These are phyloP conservation scores for Bombus consobrinus DNA, from an alignment of 1,140 invertebrate species.

Conservation along the genomic window DNA sequence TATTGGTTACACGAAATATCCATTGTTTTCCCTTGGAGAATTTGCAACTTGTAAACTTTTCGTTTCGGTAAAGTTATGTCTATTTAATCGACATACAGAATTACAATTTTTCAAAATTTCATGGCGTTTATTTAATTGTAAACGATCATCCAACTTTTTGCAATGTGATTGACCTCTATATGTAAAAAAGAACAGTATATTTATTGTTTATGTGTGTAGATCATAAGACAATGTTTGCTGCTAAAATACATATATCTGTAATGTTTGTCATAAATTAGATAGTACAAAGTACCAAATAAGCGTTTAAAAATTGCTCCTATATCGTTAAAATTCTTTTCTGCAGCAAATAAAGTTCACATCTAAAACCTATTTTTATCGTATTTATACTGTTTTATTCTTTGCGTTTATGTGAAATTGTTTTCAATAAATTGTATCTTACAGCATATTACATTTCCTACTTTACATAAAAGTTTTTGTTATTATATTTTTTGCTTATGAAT, in stretches of 20 bases:
- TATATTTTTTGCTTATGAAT: neutral
- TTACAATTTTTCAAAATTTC: conserved; percentile 13
- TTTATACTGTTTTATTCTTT: neutral
- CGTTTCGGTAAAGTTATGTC: neutral
- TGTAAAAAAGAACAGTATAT: conserved; percentile 18
- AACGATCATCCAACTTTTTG: neutral
- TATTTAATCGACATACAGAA: neutral
- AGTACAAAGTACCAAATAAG: neutral
- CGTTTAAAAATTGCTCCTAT: neutral
- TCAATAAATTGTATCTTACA: neutral
- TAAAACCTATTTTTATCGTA: neutral
- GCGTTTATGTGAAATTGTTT: neutral
- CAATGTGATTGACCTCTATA: conserved; percentile 29
- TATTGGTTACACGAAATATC: conserved; percentile 10
- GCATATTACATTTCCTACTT: neutral
- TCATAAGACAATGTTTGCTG: neutral
- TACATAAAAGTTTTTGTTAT: neutral
- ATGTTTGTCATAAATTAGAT: neutral
- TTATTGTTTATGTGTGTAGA: neutral
- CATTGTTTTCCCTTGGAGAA: conserved; percentile 2
- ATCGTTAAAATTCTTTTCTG: neutral
- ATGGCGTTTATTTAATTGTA: neutral
- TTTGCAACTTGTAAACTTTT: neutral
- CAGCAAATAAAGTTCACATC: neutral
- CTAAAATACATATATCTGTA: conserved; percentile 1